Percentiles rank a stretch among this genome's conserved stretches.
Evolutionary conservation across 2,113 vertebrate genomes (phyloP).

Genomic region (Callaeas wilsoni): DNA sequence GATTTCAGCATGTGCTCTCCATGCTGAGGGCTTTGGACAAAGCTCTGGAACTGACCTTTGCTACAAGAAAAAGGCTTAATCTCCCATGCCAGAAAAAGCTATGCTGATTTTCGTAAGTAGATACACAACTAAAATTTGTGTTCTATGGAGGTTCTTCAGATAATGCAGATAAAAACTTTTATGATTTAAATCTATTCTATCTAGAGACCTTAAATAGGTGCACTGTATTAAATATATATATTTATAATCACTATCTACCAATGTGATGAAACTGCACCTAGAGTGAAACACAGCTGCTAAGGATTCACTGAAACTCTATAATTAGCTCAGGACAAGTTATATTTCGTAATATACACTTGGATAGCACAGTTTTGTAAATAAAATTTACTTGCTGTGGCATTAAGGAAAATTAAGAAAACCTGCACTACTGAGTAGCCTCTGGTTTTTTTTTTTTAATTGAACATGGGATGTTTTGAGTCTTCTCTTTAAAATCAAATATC

Average conservation of each 20-base stretch:
- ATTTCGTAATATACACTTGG: background rate
- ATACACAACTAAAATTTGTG: background rate
- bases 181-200: background rate
- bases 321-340: background rate
- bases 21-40: background rate
- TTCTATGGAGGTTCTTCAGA: background rate
- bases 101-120: background rate
- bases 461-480: background rate
- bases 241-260: background rate
- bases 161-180: background rate
- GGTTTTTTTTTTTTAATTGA: background rate
- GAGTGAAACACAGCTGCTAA: background rate
- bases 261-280: background rate
- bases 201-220: background rate
- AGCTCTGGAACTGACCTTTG: background rate
- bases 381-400: background rate
- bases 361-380: background rate
- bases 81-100: background rate
- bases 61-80: background rate
- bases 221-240: background rate
- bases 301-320: background rate
- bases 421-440: background rate
- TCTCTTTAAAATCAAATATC: background rate
- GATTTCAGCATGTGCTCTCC: background rate
- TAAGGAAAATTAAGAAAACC: background rate